Evolutionary conservation across 2,113 vertebrate species (phyloP).

Genomic region (Zootoca vivipara): DNA sequence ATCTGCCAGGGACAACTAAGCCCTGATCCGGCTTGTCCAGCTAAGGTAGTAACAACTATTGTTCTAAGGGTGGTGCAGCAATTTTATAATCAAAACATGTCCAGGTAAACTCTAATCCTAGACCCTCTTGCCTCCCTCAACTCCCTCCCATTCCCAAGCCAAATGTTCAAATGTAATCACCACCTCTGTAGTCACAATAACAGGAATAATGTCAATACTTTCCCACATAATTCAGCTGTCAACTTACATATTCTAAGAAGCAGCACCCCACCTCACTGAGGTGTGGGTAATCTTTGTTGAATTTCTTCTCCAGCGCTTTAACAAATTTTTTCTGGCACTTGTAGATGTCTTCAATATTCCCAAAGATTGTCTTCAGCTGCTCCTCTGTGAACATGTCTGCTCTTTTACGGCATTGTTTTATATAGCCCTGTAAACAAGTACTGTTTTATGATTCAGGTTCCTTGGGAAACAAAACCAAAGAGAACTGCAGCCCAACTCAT

Average conservation of each 20-base stretch:
- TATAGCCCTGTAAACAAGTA: constrained; percentile 84
- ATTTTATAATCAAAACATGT: background rate
- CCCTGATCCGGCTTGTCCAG: background rate
- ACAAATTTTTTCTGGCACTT: constrained; percentile 93
- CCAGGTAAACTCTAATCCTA: background rate
- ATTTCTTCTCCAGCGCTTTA: constrained; percentile 90
- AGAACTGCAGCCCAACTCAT: background rate
- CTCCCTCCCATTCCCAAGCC: background rate
- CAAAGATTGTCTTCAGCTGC: constrained; percentile 92
- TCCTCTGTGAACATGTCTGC: constrained; percentile 95
- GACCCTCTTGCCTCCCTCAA: background rate
- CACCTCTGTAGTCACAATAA: no score
- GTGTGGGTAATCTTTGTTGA: constrained; percentile 91
- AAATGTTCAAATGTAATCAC: background rate
- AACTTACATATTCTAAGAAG: constrained; percentile 93
- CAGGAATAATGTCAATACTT: background rate
- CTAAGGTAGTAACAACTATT: background rate
- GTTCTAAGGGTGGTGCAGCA: background rate
- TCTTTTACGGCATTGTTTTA: constrained; percentile 93
- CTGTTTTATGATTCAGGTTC: background rate
- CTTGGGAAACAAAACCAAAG: background rate
- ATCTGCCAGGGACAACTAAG: background rate
- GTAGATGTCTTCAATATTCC: constrained; percentile 95
- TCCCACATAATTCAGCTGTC: background rate
- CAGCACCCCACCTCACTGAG: constrained; percentile 94